These are phyloP conservation scores for Diabrotica virgifera DNA, from an alignment of 1,140 invertebrate genomes.

Conservation along the genomic window DNA sequence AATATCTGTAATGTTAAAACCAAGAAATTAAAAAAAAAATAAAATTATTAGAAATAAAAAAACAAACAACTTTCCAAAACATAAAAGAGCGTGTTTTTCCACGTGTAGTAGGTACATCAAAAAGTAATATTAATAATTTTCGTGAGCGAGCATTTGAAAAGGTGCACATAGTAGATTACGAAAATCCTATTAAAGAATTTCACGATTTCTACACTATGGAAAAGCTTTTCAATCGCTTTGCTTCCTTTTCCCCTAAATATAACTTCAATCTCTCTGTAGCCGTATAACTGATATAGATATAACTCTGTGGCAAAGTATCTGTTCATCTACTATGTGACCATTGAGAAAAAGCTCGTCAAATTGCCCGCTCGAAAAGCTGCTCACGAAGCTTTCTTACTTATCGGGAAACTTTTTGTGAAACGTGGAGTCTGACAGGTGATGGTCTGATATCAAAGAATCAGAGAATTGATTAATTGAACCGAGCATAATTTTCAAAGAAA, in stretches of 20 bases:
- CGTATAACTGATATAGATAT: constrained; percentile 2
- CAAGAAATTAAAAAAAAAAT: too few species aligned
- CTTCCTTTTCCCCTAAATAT: constrained; percentile 9
- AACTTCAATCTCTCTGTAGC: background rate
- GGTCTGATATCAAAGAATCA: background rate
- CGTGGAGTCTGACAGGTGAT: background rate
- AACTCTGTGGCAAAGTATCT: background rate
- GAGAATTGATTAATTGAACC: background rate
- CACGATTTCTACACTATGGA: constrained; percentile 23
- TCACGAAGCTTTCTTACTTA: constrained; percentile 34
- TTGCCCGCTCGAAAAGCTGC: constrained; percentile 20
- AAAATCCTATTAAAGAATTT: constrained; percentile 29
- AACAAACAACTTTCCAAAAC: too few species aligned
- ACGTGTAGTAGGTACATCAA: background rate
- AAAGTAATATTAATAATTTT: constrained; percentile 3
- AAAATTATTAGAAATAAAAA: too few species aligned
- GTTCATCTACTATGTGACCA: background rate
- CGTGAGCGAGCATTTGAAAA: background rate
- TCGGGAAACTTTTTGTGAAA: constrained; percentile 32
- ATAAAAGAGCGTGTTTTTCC: too few species aligned
- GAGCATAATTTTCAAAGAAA: background rate
- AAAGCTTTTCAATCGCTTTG: constrained; percentile 28
- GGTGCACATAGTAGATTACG: constrained; percentile 4
- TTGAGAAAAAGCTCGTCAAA: background rate
- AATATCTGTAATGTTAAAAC: too few species aligned